Evolutionary conservation across 2,888 invertebrate species (phyloP).

Genomic region (Drosophila ezoana): DNA sequence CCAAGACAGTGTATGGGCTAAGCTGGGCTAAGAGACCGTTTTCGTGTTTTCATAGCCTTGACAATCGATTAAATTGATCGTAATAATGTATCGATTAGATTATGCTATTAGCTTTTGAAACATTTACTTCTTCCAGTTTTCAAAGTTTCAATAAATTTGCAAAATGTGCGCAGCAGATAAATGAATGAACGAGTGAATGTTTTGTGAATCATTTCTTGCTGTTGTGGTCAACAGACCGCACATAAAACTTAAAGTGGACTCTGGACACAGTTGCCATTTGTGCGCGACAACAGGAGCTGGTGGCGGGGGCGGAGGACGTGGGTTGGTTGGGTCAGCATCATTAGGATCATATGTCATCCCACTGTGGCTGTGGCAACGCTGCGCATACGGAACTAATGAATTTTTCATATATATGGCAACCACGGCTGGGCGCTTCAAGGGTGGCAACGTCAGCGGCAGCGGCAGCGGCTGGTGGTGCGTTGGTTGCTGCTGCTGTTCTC

Average conservation of each 20-base stretch:
- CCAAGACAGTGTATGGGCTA: no score
- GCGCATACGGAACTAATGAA: slow-evolving; percentile 68
- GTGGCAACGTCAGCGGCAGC: neutral
- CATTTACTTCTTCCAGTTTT: no score
- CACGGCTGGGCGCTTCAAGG: slow-evolving; percentile 32
- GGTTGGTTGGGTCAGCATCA: slow-evolving; percentile 43
- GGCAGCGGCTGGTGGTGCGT: slow-evolving; percentile 23
- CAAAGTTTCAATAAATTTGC: no score
- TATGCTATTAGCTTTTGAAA: no score
- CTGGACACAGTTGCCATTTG: neutral
- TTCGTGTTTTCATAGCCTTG: no score
- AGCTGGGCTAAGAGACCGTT: no score
- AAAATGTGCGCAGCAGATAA: neutral
- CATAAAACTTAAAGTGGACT: slow-evolving; percentile 36
- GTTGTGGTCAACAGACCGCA: slow-evolving; percentile 38
- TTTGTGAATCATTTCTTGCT: slow-evolving; percentile 4
- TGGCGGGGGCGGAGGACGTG: no score
- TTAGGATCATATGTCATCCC: slow-evolving; percentile 73
- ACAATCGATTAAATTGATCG: no score
- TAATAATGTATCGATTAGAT: no score
- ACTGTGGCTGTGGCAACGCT: slow-evolving; percentile 17
- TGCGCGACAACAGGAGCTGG: no score
- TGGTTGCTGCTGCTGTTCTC: slow-evolving; percentile 29
- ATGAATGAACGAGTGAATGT: neutral
- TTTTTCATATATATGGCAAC: slow-evolving; percentile 74